Conservation (phyloP, 2,888 invertebrate species). For the Parnassius glacialis region DNA sequence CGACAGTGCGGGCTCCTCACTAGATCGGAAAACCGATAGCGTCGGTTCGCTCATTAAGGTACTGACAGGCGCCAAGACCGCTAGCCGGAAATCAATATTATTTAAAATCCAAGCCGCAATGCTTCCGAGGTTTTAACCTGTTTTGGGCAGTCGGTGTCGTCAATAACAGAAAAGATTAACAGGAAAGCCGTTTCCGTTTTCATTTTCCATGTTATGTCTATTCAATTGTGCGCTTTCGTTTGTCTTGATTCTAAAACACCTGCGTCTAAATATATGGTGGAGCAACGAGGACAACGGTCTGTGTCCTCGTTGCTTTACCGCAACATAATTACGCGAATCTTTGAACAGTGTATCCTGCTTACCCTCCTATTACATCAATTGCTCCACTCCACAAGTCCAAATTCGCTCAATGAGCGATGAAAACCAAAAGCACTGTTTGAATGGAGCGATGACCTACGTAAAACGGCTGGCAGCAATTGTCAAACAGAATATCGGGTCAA, state of each 20-base stretch:
- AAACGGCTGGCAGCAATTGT: too few species aligned
- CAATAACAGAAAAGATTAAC: conserved; percentile 28
- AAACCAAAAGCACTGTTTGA: too few species aligned
- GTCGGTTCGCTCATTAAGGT: conserved; percentile 53
- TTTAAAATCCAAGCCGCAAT: conserved; percentile 39
- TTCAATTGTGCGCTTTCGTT: not conserved
- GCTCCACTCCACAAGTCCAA: too few species aligned
- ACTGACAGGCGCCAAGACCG: conserved; percentile 57
- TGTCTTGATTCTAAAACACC: too few species aligned
- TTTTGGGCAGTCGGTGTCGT: conserved; percentile 27
- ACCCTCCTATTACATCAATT: too few species aligned
- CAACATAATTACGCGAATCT: too few species aligned
- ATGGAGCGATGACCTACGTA: too few species aligned
- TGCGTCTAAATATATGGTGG: too few species aligned
- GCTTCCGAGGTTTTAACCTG: conserved; percentile 35
- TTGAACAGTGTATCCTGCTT: too few species aligned
- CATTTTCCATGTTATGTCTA: conserved; percentile 9
- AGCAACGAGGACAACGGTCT: too few species aligned
- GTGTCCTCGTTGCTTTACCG: not conserved
- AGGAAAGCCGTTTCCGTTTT: conserved; percentile 26
- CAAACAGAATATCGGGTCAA: too few species aligned
- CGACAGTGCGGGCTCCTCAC: conserved; percentile 29
- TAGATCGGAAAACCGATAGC: conserved; percentile 70
- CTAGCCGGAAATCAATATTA: conserved; percentile 70
- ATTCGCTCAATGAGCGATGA: too few species aligned